Evolutionary conservation across 1,140 invertebrate genomes (phyloP).

Genomic region (Drosophila prosaltans): DNA sequence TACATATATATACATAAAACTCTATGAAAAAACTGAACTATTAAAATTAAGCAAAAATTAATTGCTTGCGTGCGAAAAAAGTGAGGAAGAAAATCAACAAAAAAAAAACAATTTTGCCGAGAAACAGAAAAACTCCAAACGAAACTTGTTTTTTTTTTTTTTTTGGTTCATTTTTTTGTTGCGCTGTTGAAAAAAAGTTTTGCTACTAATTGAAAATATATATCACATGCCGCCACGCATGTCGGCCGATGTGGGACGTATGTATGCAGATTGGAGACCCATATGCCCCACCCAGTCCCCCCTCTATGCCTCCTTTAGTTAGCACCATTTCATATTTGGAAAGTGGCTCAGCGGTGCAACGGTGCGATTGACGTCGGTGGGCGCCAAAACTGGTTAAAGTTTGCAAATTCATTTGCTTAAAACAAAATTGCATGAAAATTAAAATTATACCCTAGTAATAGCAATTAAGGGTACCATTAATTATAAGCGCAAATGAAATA

Average conservation of each 20-base stretch:
- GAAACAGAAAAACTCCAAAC: conserved; percentile 23
- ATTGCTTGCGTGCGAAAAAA: conserved; percentile 47
- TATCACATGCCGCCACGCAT: conserved; percentile 56
- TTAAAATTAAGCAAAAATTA: conserved; percentile 74
- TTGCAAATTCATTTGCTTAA: conserved; percentile 4
- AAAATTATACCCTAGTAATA: conserved; percentile 4
- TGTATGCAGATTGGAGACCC: conserved; percentile 42
- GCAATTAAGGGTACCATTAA: background rate
- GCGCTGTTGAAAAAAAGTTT: conserved; percentile 30
- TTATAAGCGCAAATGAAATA: background rate
- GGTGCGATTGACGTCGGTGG: conserved; percentile 57
- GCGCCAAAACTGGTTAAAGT: conserved; percentile 16
- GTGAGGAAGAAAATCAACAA: background rate
- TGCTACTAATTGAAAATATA: conserved; percentile 74
- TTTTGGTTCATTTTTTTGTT: conserved; percentile 31
- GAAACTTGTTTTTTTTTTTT: conserved; percentile 43
- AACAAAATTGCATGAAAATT: background rate
- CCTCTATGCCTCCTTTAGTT: background rate
- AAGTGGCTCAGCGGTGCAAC: conserved; percentile 52
- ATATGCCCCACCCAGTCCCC: background rate
- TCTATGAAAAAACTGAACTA: conserved; percentile 37
- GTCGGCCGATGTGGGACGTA: conserved; percentile 49
- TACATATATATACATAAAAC: conserved; percentile 20
- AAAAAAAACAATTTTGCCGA: conserved; percentile 20
- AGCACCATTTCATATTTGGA: conserved; percentile 18